phyloP scores from a whole-genome alignment of 2,888 invertebrate genomes.

The Lasioglossum morio region DNA sequence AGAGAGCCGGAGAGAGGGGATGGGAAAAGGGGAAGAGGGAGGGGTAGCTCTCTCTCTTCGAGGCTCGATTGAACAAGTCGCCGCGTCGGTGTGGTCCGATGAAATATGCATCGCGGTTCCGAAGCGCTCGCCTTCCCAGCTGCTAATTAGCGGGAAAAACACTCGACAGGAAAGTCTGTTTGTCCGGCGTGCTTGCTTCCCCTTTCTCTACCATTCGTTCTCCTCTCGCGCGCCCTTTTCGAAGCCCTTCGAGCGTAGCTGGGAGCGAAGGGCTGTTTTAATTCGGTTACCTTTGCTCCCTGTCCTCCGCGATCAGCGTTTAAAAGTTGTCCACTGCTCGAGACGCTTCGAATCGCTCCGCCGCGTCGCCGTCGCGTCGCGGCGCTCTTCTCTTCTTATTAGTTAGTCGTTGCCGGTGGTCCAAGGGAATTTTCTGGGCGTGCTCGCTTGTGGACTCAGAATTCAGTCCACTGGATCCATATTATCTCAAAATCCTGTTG shows the following conservation, averaged over 20 bases:
- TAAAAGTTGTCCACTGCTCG: background rate
- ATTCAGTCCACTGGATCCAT: too few species aligned
- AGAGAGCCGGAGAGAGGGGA: background rate
- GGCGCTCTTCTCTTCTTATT: background rate
- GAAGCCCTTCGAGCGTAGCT: background rate
- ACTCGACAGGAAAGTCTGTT: slow-evolving; percentile 61
- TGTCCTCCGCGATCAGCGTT: background rate
- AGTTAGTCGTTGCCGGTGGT: background rate
- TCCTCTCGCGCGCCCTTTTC: background rate
- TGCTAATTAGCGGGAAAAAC: slow-evolving; percentile 75
- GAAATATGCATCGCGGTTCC: slow-evolving; percentile 63
- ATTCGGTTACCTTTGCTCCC: slow-evolving; percentile 35
- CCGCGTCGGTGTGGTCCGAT: slow-evolving; percentile 35
- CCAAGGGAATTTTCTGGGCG: background rate
- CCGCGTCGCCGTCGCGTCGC: background rate
- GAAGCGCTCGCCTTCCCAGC: slow-evolving; percentile 35
- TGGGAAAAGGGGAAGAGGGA: background rate
- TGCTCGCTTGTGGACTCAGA: too few species aligned
- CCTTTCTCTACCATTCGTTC: slow-evolving; percentile 10
- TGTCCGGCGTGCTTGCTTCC: slow-evolving; percentile 30
- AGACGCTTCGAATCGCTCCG: background rate
- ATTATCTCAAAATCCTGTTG: background rate
- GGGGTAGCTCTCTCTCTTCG: slow-evolving; percentile 12
- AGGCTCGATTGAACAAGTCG: slow-evolving; percentile 37
- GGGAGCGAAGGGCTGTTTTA: slow-evolving; percentile 22